phyloP scores from a whole-genome alignment of 2,797 vertebrate species.

The Hephaestus fuliginosus region DNA sequence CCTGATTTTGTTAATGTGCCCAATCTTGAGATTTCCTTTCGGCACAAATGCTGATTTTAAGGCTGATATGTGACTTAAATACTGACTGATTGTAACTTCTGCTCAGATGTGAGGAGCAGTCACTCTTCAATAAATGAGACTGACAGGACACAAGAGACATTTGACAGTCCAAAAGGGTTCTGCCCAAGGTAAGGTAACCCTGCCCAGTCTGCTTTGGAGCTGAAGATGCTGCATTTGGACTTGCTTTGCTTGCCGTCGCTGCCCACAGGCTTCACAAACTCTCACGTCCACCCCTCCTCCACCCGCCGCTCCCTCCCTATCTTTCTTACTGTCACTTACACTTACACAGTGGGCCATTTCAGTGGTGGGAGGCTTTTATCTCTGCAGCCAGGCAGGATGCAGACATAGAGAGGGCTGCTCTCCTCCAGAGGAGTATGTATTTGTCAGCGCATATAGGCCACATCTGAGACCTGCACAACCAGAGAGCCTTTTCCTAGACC shows the following conservation, averaged over 20 bases:
- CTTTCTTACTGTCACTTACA: slow-evolving; percentile 74
- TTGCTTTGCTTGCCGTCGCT: slow-evolving; percentile 50
- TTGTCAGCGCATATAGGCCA: slow-evolving; percentile 65
- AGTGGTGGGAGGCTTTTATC: slow-evolving; percentile 76
- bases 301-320: slow-evolving; percentile 48
- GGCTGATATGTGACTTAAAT: neutral
- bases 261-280: slow-evolving; percentile 60
- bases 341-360: slow-evolving; percentile 73
- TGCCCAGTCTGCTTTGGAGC: slow-evolving; percentile 33
- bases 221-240: slow-evolving; percentile 53
- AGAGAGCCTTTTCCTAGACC: slow-evolving; percentile 53
- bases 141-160: slow-evolving; percentile 46
- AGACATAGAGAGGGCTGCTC: slow-evolving; percentile 65
- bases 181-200: slow-evolving; percentile 32
- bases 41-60: slow-evolving; percentile 6
- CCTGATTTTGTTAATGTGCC: slow-evolving; percentile 5
- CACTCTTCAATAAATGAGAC: slow-evolving; percentile 26
- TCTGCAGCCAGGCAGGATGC: slow-evolving; percentile 67
- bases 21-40: slow-evolving; percentile 16
- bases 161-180: slow-evolving; percentile 50
- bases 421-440: slow-evolving; percentile 53
- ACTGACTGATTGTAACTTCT: slow-evolving; percentile 28
- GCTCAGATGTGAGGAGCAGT: slow-evolving; percentile 30
- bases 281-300: slow-evolving; percentile 42
- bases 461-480: slow-evolving; percentile 61